Base-by-base conservation (phyloP, 2,888 invertebrate genomes). In the Arge pagana region DNA sequence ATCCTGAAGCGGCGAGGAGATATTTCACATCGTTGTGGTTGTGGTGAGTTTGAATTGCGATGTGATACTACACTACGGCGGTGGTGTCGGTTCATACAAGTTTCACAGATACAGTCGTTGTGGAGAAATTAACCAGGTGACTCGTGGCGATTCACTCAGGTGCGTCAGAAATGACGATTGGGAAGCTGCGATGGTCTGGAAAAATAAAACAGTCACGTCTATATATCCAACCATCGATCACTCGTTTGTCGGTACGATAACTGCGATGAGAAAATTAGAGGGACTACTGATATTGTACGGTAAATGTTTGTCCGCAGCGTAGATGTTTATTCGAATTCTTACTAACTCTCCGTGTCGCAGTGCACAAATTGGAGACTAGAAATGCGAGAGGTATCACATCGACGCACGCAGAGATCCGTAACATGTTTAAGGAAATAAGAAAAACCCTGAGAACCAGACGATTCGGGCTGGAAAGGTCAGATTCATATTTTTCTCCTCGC, bases 1-100 rank as follows among this genome's bases (percentile, higher is more conserved):
- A 82, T 54, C 78, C 80, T 0, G 80, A 81, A 53, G 81, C 83
- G 0, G 80, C 81, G 49, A 80, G 74, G 65, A 77, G 82, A 64
- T 82, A 82, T 61, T 80, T 81, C 52, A 79, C 80, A 4, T 76
- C 75, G 37, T 81, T 85, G 79, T 85, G 85, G 85, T 74, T 85
- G 19, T 80, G 85, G 85, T 84, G 71, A 55, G 50, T 40, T 13
- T 24, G 21, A 15, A 13, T 15, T 40, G 4, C 51, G 54, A 16
- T 48, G 16, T 31, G 18, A 42, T 31, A 49, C 33, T 21, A 37
- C 42, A 5, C 16, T 36, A 13, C 45, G 18, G 42, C 53, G 21
- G 16, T 35, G 31, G 33, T 37, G 15, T 48, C 39, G 16, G 51
- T 2, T 53, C 28, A 26, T 21, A 19, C 33, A 13, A 11, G 11